These are phyloP conservation scores for Tricholauxania praeusta DNA, from an alignment of 2,888 invertebrate species.

Conservation along the genomic window DNA sequence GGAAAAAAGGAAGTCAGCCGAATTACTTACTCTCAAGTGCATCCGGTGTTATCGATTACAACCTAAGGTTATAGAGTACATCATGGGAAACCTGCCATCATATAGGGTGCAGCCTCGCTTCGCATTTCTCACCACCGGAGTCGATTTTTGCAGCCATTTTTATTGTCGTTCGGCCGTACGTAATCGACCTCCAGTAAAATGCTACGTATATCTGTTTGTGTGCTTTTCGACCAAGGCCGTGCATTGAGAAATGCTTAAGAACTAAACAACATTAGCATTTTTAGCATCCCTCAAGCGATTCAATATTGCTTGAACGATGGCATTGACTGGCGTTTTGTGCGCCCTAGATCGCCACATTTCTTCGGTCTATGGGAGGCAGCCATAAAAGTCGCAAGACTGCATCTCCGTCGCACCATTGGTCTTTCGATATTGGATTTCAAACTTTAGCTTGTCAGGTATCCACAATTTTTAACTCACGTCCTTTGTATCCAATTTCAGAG, in stretches of 20 bases:
- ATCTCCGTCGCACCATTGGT: constrained; percentile 41
- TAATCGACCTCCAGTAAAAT: constrained; percentile 37
- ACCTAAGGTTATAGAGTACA: neutral
- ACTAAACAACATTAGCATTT: constrained; percentile 32
- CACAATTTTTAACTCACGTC: constrained; percentile 45
- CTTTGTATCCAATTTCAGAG: constrained; percentile 46
- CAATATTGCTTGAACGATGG: constrained; percentile 32
- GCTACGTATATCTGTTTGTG: constrained; percentile 39
- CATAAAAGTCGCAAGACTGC: constrained; percentile 41
- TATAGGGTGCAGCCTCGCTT: constrained; percentile 13
- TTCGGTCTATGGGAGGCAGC: constrained; percentile 44
- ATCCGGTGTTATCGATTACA: constrained; percentile 2
- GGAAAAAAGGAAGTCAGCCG: constrained; percentile 10
- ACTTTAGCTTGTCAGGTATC: constrained; percentile 46
- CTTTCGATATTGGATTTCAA: constrained; percentile 40
- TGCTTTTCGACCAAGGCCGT: constrained; percentile 42
- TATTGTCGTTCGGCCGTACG: constrained; percentile 40
- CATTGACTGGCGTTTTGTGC: constrained; percentile 41
- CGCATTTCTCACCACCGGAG: constrained; percentile 36
- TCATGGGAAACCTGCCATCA: constrained; percentile 7
- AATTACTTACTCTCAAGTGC: neutral
- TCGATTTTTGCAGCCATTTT: constrained; percentile 42
- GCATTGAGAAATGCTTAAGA: constrained; percentile 33
- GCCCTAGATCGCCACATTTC: constrained; percentile 43
- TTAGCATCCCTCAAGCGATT: constrained; percentile 23